These are phyloP conservation scores for Borostomias antarcticus DNA, from an alignment of 2,797 vertebrate species.

Conservation along the genomic window DNA sequence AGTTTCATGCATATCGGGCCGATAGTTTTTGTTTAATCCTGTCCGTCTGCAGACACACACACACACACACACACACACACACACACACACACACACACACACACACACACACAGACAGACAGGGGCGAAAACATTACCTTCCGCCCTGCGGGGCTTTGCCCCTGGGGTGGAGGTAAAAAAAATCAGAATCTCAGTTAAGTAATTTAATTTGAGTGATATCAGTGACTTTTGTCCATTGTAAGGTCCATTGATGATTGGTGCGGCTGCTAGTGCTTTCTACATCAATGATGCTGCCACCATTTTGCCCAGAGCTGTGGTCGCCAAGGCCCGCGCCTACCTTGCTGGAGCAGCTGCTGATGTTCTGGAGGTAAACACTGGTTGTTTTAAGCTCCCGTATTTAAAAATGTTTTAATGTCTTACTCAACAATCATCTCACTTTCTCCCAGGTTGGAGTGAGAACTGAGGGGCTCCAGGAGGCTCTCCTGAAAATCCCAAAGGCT, in stretches of 20 bases:
- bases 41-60: too few relatives aligned
- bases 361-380: constrained; percentile 74
- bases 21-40: too few relatives aligned
- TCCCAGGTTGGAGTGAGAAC: constrained; percentile 75
- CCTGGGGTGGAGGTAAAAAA: too few relatives aligned
- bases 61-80: too few relatives aligned
- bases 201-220: too few relatives aligned
- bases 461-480: constrained; percentile 77
- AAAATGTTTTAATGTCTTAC: neutral
- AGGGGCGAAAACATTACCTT: too few relatives aligned
- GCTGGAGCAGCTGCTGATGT: constrained; percentile 78
- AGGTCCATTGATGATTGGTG: constrained; percentile 78
- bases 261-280: constrained; percentile 73
- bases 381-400: too few relatives aligned
- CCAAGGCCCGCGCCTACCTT: constrained; percentile 75
- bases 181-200: too few relatives aligned
- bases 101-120: too few relatives aligned
- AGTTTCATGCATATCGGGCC: too few relatives aligned
- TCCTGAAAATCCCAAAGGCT: constrained; percentile 63
- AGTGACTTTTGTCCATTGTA: neutral
- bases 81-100: too few relatives aligned
- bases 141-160: too few relatives aligned
- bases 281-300: constrained; percentile 75
- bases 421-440: neutral
- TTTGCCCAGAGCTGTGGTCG: constrained; percentile 69